Base-by-base conservation (phyloP, 2,797 vertebrate species). In the Thalassophryne amazonica region DNA sequence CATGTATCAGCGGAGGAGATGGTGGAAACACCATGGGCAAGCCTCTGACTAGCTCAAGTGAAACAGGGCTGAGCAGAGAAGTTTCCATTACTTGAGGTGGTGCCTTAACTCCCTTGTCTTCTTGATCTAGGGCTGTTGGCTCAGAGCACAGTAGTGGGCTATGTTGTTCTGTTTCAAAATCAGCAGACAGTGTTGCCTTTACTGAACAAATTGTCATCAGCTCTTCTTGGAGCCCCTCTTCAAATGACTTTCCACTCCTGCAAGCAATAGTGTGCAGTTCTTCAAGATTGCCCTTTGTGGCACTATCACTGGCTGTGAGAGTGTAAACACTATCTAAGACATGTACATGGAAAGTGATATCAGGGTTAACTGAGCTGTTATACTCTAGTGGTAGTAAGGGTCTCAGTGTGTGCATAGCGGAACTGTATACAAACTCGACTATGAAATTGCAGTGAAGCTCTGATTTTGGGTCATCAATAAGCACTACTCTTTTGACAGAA, bases 201-300 rank as follows among this genome's bases (percentile, higher is more conserved):
- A 8, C 17, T 29, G 6, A 1, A 14, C 17, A 21, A 16, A 51
- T 51, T 15, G 51, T 40, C 35, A 51, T 39, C 28, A 51, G 36
- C 10, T 40, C 36, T 7, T 10, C 48, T 7, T 51, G 27, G 6
- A 40, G 48, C 3, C 51, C 14, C 23, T 5, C 7, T 24, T 51
- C 6, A 40, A 51, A 51, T 31, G 28, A 23, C n/a, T 9, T 41
- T 15, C 25, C 39, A 29, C 35, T 39, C 4, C 39, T 24, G 5
- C 12, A 2, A 24, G 48, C 35, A 39, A 51, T 39, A 14, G 27
- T 14, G 31, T 51, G 48, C 25, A 51, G 20, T 51, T 39, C 35
- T 10, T 39, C 35, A 18, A 39, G 48, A 18, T 51, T 48, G 33
- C 45, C 33, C 31, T 27, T 49, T 23, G 46, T 49, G 46, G 46